These are phyloP conservation scores for Aurelia aurita DNA, from an alignment of 30 jellyfish, hydroid and myxozoan genomes.

Conservation along the genomic window DNA sequence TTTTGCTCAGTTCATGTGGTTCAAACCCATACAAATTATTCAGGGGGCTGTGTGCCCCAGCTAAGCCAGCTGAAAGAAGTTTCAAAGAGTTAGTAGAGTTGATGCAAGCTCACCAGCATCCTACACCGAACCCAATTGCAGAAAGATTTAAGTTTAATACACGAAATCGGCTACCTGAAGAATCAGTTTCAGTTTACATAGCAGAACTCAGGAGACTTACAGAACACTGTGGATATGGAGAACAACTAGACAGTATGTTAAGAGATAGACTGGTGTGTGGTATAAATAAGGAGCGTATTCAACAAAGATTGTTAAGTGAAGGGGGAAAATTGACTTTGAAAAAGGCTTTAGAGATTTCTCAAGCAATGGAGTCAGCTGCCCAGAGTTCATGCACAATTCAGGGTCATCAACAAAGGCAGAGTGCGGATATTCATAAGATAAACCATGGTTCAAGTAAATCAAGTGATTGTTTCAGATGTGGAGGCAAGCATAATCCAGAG, in stretches of 20 bases:
- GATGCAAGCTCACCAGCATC: constrained; percentile 44
- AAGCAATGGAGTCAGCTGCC: constrained; percentile 46
- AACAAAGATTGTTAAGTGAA: constrained; percentile 42
- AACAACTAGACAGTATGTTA: constrained; percentile 8
- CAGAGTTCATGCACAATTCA: not conserved
- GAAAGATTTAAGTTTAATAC: constrained; percentile 60
- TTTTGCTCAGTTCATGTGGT: constrained; percentile 51
- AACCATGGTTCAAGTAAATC: not conserved
- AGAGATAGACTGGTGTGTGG: constrained; percentile 59
- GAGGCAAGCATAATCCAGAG: constrained; percentile 41
- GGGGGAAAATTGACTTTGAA: constrained; percentile 15
- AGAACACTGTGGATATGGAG: constrained; percentile 31
- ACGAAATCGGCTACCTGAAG: constrained; percentile 38
- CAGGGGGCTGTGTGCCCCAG: constrained; percentile 39
- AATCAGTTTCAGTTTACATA: constrained; percentile 29
- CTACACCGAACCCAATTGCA: constrained; percentile 61
- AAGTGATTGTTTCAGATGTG: constrained; percentile 31
- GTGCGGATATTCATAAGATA: not conserved
- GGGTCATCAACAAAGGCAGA: constrained; percentile 25
- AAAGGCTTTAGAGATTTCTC: constrained; percentile 10
- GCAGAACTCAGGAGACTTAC: constrained; percentile 10
- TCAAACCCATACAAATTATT: constrained; percentile 27
- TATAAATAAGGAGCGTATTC: constrained; percentile 39
- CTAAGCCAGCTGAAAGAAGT: constrained; percentile 46
- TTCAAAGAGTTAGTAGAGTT: constrained; percentile 33